A percentile compares a stretch with the other conserved stretches of the same genome.
Conservation (phyloP, 2,888 invertebrate species). For the Deilephila porcellus region DNA sequence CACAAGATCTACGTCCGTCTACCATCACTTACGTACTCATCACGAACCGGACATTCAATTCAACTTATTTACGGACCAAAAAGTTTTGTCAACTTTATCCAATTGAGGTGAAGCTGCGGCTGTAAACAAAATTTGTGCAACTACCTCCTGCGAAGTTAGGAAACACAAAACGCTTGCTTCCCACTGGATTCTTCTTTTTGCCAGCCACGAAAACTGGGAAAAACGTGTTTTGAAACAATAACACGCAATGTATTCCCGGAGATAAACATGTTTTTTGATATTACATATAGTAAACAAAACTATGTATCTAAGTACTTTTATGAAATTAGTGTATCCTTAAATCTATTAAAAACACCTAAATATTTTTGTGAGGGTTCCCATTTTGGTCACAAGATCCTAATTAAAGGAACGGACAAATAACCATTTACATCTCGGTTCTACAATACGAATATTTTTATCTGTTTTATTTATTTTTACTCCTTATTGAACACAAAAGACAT, state of each 20-base stretch:
- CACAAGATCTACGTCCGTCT: constrained; percentile 58
- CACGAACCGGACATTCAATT: constrained; percentile 52
- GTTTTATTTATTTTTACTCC: too few relatives aligned
- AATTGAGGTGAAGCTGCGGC: constrained; percentile 10
- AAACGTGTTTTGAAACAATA: neutral
- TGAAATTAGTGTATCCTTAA: too few relatives aligned
- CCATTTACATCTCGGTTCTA: too few relatives aligned
- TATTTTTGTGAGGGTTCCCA: too few relatives aligned
- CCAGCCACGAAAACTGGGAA: neutral
- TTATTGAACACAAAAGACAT: too few relatives aligned
- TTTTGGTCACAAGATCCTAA: too few relatives aligned
- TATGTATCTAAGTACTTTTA: too few relatives aligned
- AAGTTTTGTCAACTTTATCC: constrained; percentile 31
- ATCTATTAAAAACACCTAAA: too few relatives aligned
- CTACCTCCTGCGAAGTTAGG: constrained; percentile 10
- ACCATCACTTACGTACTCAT: constrained; percentile 54
- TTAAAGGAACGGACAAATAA: too few relatives aligned
- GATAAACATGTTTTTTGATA: neutral
- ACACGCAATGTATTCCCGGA: neutral
- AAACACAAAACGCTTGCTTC: constrained; percentile 5
- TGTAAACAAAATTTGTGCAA: constrained; percentile 16
- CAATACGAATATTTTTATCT: too few relatives aligned
- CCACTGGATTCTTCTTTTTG: neutral
- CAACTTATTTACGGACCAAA: constrained; percentile 42
- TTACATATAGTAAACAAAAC: too few relatives aligned